Conservation (phyloP, 2,888 invertebrate genomes). For the Euzophera pinguis region DNA sequence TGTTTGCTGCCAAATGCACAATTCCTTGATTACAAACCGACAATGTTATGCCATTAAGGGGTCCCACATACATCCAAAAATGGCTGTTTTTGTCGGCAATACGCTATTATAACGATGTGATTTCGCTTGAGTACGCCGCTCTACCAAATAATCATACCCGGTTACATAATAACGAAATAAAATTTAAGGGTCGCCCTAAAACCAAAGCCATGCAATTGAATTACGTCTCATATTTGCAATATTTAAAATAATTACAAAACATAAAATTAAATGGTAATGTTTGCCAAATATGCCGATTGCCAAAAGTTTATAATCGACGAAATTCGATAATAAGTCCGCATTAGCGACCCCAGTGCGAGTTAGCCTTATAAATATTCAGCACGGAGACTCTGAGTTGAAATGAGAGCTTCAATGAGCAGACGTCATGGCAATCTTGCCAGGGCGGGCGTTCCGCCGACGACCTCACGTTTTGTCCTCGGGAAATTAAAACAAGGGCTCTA, state of each 20-base stretch:
- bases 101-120: not conserved
- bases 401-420: conserved; percentile 33
- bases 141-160: not conserved
- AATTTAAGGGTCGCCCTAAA: not conserved
- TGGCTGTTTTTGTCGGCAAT: not conserved
- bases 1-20: not conserved
- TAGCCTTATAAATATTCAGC: conserved; percentile 61
- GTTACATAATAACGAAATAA: not conserved
- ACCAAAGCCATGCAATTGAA: not conserved
- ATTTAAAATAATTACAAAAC: not conserved
- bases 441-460: conserved; percentile 17
- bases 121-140: not conserved
- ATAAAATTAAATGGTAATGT: not conserved
- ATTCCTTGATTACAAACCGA: conserved; percentile 8
- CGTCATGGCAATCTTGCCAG: conserved; percentile 31
- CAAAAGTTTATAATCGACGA: conserved; percentile 24
- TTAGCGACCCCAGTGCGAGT: conserved; percentile 34
- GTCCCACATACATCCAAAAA: not conserved
- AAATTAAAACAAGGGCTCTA: conserved; percentile 1
- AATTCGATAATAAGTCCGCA: conserved; percentile 49
- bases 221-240: not conserved
- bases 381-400: conserved; percentile 40
- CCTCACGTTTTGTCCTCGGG: conserved; percentile 23
- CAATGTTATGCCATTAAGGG: not conserved
- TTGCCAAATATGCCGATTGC: conserved; percentile 19